A percentile compares a stretch with the other conserved stretches of the same genome.
Evolutionary conservation across 2,888 invertebrate species (phyloP).

Genomic region (Noctuana brunneofusca): DNA sequence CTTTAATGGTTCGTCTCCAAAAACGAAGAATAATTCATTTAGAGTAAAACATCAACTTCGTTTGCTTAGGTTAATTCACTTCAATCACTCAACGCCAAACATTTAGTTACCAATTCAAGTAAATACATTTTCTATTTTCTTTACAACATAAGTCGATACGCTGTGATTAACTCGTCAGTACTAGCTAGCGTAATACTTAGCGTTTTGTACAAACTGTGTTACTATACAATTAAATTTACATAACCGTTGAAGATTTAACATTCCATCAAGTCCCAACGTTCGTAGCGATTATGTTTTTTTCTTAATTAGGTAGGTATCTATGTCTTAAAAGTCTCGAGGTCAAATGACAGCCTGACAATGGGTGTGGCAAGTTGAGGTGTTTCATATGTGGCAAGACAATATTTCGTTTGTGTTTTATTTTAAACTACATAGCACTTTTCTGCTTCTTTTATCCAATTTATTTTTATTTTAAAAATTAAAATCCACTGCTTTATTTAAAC

Average conservation of each 20-base stretch:
- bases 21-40: slow-evolving; percentile 3
- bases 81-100: slow-evolving; percentile 20
- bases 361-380: neutral
- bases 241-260: slow-evolving; percentile 27
- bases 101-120: slow-evolving; percentile 9
- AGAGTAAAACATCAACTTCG: slow-evolving; percentile 1
- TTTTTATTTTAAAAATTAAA: too few relatives aligned
- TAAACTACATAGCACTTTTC: too few relatives aligned
- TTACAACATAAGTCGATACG: slow-evolving; percentile 17
- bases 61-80: slow-evolving; percentile 8
- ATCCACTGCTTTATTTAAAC: too few relatives aligned
- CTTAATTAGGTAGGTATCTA: neutral
- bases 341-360: slow-evolving; percentile 2
- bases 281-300: neutral
- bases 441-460: too few relatives aligned
- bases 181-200: slow-evolving; percentile 12
- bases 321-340: slow-evolving; percentile 23
- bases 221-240: slow-evolving; percentile 17
- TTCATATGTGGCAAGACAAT: neutral
- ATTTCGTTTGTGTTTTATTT: neutral
- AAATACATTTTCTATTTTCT: slow-evolving; percentile 27
- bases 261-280: slow-evolving; percentile 14
- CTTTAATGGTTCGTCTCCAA: too few relatives aligned
- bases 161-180: slow-evolving; percentile 27
- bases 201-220: slow-evolving; percentile 7